phyloP scores from a whole-genome alignment of 2,888 invertebrate species.

The Epinotia nisella region DNA sequence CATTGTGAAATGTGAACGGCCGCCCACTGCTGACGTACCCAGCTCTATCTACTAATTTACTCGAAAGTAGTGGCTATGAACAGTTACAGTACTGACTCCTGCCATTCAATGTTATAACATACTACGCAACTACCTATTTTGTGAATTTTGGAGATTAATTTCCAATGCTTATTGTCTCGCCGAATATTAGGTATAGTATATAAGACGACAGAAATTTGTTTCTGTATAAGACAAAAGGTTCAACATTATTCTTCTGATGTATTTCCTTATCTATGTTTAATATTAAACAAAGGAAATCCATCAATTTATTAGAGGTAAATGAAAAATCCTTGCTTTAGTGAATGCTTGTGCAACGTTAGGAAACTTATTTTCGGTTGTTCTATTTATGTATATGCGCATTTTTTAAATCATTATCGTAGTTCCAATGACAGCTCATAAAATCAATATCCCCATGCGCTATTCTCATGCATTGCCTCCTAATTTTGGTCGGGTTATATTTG shows the following conservation, averaged over 20 bases:
- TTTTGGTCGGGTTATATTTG: constrained; percentile 66
- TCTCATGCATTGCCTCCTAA: constrained; percentile 48
- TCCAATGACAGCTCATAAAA: constrained; percentile 34
- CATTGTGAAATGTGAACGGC: constrained; percentile 85
- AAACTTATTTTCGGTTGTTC: constrained; percentile 5
- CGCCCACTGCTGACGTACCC: constrained; percentile 78
- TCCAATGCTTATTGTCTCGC: constrained; percentile 79
- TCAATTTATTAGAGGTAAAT: constrained; percentile 4
- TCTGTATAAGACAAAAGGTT: constrained; percentile 43
- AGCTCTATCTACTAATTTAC: constrained; percentile 73
- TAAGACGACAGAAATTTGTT: constrained; percentile 58
- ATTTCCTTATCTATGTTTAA: constrained; percentile 10
- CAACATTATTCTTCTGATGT: constrained; percentile 15
- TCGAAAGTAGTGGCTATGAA: constrained; percentile 81
- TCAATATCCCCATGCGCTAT: constrained; percentile 32
- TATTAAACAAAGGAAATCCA: neutral
- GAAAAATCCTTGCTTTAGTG: constrained; percentile 22
- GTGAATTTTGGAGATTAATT: constrained; percentile 76
- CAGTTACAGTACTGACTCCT: constrained; percentile 80
- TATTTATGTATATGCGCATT: constrained; percentile 26
- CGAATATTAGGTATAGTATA: constrained; percentile 83
- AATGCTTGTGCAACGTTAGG: constrained; percentile 24
- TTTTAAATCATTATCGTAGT: constrained; percentile 9
- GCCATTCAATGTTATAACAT: constrained; percentile 75
- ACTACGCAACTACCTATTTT: constrained; percentile 72